phyloP scores from a whole-genome alignment of 1,140 invertebrate genomes.

The Leptinotarsa texana region DNA sequence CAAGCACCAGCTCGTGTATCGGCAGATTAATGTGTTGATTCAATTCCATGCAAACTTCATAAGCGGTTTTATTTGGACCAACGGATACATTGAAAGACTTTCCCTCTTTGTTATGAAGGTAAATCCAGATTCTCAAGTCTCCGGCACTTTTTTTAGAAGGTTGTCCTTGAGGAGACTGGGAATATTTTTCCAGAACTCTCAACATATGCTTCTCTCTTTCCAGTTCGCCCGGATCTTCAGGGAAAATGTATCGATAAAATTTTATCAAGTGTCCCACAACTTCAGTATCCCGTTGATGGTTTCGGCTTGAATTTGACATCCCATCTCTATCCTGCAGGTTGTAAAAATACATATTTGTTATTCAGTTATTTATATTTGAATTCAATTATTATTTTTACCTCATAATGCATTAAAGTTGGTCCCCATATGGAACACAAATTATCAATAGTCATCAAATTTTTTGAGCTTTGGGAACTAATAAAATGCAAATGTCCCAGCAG shows the following conservation, averaged over 20 bases:
- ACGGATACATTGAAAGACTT: constrained; percentile 69
- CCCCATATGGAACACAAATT: constrained; percentile 86
- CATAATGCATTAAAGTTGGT: constrained; percentile 77
- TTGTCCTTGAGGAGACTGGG: constrained; percentile 47
- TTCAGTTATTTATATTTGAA: background rate
- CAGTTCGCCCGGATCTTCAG: constrained; percentile 62
- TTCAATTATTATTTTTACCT: constrained; percentile 51
- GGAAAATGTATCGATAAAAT: constrained; percentile 64
- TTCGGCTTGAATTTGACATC: constrained; percentile 24
- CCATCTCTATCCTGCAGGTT: constrained; percentile 39
- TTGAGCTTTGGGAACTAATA: constrained; percentile 71
- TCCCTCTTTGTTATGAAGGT: constrained; percentile 62
- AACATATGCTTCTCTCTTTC: constrained; percentile 73
- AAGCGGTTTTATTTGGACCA: constrained; percentile 75
- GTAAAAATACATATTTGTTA: background rate
- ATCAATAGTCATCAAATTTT: constrained; percentile 78
- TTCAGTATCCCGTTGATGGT: constrained; percentile 40
- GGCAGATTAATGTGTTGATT: constrained; percentile 65
- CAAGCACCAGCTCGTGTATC: constrained; percentile 69
- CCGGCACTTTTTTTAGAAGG: constrained; percentile 69
- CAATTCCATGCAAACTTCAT: constrained; percentile 72
- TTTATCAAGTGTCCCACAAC: constrained; percentile 48
- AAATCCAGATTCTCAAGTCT: constrained; percentile 81
- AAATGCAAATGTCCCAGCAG: constrained; percentile 80
- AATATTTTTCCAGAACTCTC: constrained; percentile 69